Base-by-base conservation (phyloP, 2,113 vertebrate species). In the Sylvietta virens region DNA sequence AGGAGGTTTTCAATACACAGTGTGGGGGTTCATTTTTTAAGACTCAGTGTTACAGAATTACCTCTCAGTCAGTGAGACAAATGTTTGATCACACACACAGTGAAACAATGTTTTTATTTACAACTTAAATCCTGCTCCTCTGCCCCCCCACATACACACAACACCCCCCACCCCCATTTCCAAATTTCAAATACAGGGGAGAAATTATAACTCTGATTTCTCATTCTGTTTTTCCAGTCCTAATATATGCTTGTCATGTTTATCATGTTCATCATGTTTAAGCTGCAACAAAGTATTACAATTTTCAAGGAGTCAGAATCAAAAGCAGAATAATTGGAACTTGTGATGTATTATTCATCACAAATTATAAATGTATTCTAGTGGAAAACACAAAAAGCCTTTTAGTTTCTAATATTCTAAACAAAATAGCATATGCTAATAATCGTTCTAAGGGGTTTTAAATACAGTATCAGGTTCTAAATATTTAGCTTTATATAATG, bases 111-210 rank as follows among this genome's bases (percentile, higher is more conserved):
- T 7, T 54, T 11, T 44, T 62, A 30, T 65, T 87, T 40, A 62
- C 15, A 35, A 27, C 9, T 40, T 39, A 51, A 79, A 69, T 76
- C 9, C 30, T 54, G 16, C 1, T 3, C 15, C 18, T 24, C 5
- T 39, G 3, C 12, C 40, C 13, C 4, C 58, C 4, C 22, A 56
- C 5, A n/a, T n/a, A 8, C 20, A 0, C 28, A 4, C n/a, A n/a
- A n/a, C n/a, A n/a, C n/a, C n/a, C n/a, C n/a, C n/a, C n/a, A n/a
- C n/a, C n/a, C n/a, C n/a, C n/a, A n/a, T 6, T 61, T 48, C 21
- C 37, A 67, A 40, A 72, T 66, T 78, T 51, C 47, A 70, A 39
- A 76, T 12, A 14, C 13, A 61, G 20, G 7, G 15, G 5, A 53
- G 5, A 21, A 21, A n/a, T 48, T 30, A 14, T 3, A 53, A 84